These are phyloP conservation scores for Zhengitettix transpicula DNA, from an alignment of 2,888 invertebrate genomes.

Conservation along the genomic window DNA sequence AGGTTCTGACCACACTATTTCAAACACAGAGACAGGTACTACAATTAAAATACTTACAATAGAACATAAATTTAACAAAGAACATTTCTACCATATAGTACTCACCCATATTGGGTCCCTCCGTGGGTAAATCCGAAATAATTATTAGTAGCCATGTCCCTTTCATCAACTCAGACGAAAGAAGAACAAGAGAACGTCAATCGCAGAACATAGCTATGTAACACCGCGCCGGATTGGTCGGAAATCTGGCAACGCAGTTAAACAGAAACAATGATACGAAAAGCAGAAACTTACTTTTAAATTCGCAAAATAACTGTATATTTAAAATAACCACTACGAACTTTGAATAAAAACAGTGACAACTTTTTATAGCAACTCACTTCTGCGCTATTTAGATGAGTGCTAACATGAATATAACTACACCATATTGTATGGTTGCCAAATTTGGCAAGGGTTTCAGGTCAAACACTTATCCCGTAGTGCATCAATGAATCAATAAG, in stretches of 20 bases:
- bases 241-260: not conserved
- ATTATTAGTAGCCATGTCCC: constrained; percentile 71
- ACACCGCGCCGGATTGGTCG: not conserved
- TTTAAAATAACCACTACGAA: too few relatives aligned
- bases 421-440: too few relatives aligned
- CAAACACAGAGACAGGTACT: not conserved
- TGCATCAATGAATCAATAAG: too few relatives aligned
- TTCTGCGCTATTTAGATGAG: too few relatives aligned
- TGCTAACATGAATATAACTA: too few relatives aligned
- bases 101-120: constrained; percentile 82
- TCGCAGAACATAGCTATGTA: not conserved
- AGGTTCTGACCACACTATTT: too few relatives aligned
- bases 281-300: too few relatives aligned
- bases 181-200: constrained; percentile 9
- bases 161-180: constrained; percentile 5
- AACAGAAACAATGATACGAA: not conserved
- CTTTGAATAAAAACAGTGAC: too few relatives aligned
- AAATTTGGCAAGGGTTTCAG: too few relatives aligned
- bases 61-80: not conserved
- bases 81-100: constrained; percentile 15
- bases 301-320: too few relatives aligned
- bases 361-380: too few relatives aligned
- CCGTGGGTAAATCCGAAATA: constrained; percentile 90
- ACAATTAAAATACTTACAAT: not conserved
- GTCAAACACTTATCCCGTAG: too few relatives aligned